phyloP scores from a whole-genome alignment of 2,113 vertebrate genomes.

The Malurus melanocephalus region DNA sequence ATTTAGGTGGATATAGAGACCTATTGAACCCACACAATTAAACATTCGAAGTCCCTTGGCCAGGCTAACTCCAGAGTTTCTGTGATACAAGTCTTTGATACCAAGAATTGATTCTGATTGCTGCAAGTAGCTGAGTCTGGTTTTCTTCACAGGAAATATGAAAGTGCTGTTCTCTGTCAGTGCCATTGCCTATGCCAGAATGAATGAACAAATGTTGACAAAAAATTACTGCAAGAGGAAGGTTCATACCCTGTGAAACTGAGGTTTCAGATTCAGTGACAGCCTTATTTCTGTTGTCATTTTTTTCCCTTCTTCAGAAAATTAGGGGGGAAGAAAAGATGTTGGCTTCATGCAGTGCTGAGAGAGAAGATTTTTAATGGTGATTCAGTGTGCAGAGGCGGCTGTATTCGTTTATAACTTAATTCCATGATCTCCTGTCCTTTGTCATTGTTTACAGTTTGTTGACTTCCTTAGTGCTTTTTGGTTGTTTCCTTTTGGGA shows the following conservation, averaged over 20 bases:
- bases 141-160: not conserved
- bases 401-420: constrained; percentile 1
- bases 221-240: not conserved
- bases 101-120: not conserved
- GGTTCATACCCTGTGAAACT: not conserved
- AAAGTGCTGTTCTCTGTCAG: not conserved
- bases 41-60: not conserved
- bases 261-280: not conserved
- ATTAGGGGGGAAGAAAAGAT: not conserved
- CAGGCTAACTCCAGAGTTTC: not conserved
- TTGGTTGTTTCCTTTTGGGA: constrained; percentile 4
- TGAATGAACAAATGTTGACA: not conserved
- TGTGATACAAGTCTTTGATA: not conserved
- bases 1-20: not conserved
- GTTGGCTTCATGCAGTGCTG: not conserved
- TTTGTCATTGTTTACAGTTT: constrained; percentile 46
- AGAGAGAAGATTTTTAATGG: not conserved
- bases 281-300: not conserved
- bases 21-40: not conserved
- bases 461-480: constrained; percentile 39
- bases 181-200: not conserved
- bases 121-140: constrained; percentile 7
- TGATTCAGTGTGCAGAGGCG: not conserved
- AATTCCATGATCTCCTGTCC: not conserved
- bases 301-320: not conserved